These are phyloP conservation scores for Druon quercuslanigerum DNA, from an alignment of 1,140 invertebrate genomes.

Conservation along the genomic window DNA sequence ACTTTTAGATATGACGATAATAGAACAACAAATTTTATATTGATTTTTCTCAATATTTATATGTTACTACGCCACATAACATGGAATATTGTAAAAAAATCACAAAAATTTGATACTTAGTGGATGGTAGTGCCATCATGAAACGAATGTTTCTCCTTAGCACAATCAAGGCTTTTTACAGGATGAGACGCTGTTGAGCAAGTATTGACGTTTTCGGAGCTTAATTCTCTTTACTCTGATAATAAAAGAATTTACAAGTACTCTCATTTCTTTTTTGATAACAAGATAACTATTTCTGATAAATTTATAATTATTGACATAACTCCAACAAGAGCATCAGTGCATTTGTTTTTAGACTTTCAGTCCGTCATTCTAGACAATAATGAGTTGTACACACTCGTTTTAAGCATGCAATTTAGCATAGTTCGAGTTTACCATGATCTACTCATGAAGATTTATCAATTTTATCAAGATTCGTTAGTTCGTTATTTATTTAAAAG, in stretches of 20 bases:
- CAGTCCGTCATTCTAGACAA: neutral
- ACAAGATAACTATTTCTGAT: too few relatives aligned
- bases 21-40: too few relatives aligned
- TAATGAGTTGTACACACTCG: neutral
- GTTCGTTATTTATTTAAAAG: neutral
- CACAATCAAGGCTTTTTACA: neutral
- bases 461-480: constrained; percentile 22
- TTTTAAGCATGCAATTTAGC: neutral
- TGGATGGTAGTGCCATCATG: neutral
- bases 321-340: too few relatives aligned
- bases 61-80: neutral
- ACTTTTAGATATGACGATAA: too few relatives aligned
- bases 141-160: neutral
- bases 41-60: neutral
- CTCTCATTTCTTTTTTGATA: too few relatives aligned
- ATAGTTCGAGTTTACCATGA: neutral
- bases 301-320: too few relatives aligned
- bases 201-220: too few relatives aligned
- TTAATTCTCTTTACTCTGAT: too few relatives aligned
- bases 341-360: too few relatives aligned
- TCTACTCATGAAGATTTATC: constrained; percentile 3
- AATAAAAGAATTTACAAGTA: too few relatives aligned
- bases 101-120: neutral
- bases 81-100: neutral
- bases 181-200: neutral